Percentiles rank a stretch among this genome's conserved stretches.
phyloP scores from a whole-genome alignment of 2,888 invertebrate species.

The Lithophane leautieri region DNA sequence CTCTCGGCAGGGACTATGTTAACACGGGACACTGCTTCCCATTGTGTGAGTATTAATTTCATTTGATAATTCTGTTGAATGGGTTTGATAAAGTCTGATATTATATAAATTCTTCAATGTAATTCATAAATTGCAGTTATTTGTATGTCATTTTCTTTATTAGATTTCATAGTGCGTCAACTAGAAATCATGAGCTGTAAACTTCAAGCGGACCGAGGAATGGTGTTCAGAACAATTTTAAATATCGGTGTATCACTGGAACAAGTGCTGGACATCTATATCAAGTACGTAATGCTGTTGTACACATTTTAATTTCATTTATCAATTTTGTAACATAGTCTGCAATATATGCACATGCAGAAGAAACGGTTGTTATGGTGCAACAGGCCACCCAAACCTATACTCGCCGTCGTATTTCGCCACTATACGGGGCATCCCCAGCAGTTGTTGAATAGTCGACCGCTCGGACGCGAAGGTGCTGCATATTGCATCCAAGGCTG shows the following conservation, averaged over 20 bases:
- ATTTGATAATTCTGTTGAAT: background rate
- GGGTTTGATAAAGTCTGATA: background rate
- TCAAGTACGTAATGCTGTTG: constrained; percentile 90
- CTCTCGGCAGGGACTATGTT: constrained; percentile 94
- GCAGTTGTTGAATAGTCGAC: background rate
- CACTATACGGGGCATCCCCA: background rate
- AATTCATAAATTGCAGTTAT: background rate
- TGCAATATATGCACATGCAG: no score
- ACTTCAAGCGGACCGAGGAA: constrained; percentile 92
- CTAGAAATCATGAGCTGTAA: constrained; percentile 95
- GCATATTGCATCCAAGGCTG: no score
- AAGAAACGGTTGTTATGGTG: no score
- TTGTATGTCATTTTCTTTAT: constrained; percentile 53
- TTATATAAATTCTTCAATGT: background rate
- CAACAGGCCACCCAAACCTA: background rate
- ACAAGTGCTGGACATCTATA: constrained; percentile 95
- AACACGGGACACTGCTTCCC: constrained; percentile 97
- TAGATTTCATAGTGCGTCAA: constrained; percentile 94
- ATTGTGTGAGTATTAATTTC: constrained; percentile 90
- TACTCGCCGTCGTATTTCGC: background rate
- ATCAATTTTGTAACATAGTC: background rate
- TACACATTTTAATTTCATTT: no score
- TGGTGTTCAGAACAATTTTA: constrained; percentile 94
- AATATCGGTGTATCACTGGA: constrained; percentile 94
- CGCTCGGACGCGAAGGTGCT: no score